Conservation (phyloP, 2,888 invertebrate genomes). For the Sarcophaga variegata region DNA sequence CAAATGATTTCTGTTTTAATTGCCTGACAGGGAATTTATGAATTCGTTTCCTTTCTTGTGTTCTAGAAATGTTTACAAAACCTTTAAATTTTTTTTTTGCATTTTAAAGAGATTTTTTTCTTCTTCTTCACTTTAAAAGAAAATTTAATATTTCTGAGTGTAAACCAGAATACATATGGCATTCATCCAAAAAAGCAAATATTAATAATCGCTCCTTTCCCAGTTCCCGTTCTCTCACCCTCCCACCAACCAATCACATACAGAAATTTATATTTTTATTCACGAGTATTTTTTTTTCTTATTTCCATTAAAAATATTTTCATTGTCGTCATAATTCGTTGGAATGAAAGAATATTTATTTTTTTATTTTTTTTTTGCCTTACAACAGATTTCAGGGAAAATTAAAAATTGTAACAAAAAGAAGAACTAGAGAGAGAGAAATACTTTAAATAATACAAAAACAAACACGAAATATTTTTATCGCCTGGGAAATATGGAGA, state of each 20-base stretch:
- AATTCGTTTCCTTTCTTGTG: too few species aligned
- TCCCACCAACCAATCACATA: not conserved
- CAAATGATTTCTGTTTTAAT: too few species aligned
- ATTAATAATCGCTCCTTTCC: not conserved
- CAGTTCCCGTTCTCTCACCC: too few species aligned
- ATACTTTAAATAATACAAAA: not conserved
- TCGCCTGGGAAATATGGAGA: slow-evolving; percentile 6
- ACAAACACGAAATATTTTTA: not conserved
- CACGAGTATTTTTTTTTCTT: not conserved
- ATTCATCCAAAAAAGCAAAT: slow-evolving; percentile 31
- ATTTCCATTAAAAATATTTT: slow-evolving; percentile 33
- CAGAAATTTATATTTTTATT: not conserved
- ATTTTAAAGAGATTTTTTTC: too few species aligned
- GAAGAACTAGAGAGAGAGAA: not conserved
- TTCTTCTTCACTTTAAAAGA: not conserved
- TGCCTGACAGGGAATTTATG: too few species aligned
- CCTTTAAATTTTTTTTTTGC: not conserved
- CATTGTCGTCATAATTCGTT: slow-evolving; percentile 59
- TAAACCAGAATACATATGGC: slow-evolving; percentile 18
- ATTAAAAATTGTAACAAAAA: not conserved
- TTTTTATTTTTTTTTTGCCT: too few species aligned
- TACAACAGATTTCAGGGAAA: not conserved
- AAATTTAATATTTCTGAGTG: slow-evolving; percentile 26
- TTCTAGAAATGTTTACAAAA: not conserved
- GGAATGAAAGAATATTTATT: not conserved